A percentile compares a stretch with the other conserved stretches of the same genome.
phyloP scores from a whole-genome alignment of 1,140 invertebrate species.

The Propsilocerus akamusi region DNA sequence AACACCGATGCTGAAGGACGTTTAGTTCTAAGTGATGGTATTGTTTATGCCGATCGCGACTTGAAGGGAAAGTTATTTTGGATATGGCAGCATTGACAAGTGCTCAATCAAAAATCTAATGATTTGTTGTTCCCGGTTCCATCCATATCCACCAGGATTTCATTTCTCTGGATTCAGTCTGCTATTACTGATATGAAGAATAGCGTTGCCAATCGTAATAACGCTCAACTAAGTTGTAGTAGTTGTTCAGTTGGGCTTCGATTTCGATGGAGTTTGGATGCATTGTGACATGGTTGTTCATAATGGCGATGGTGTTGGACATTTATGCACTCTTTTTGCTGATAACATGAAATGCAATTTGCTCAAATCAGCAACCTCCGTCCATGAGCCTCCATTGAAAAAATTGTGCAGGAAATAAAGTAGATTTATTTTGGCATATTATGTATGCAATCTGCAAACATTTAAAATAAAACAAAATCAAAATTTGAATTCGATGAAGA shows the following conservation, averaged over 20 bases:
- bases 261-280: slow-evolving; percentile 64
- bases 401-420: too few species aligned
- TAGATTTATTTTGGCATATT: too few species aligned
- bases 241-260: slow-evolving; percentile 71
- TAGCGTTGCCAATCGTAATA: slow-evolving; percentile 54
- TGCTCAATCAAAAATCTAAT: slow-evolving; percentile 56
- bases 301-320: slow-evolving; percentile 68
- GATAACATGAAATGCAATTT: slow-evolving; percentile 29
- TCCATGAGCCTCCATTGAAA: slow-evolving; percentile 18
- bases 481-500: too few species aligned
- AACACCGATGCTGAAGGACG: slow-evolving; percentile 88
- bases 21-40: slow-evolving; percentile 62
- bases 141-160: slow-evolving; percentile 73
- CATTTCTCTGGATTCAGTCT: slow-evolving; percentile 75
- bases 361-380: slow-evolving; percentile 24
- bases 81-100: slow-evolving; percentile 86
- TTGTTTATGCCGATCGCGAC: slow-evolving; percentile 60
- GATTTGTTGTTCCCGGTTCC: slow-evolving; percentile 67
- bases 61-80: slow-evolving; percentile 62
- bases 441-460: too few species aligned
- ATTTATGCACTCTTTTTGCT: slow-evolving; percentile 59
- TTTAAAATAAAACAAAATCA: too few species aligned
- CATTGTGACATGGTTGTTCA: slow-evolving; percentile 82
- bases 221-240: slow-evolving; percentile 56
- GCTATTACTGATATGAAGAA: slow-evolving; percentile 86